These are phyloP conservation scores for Deroptyus accipitrinus DNA, from an alignment of 2,113 vertebrate genomes.

Conservation along the genomic window DNA sequence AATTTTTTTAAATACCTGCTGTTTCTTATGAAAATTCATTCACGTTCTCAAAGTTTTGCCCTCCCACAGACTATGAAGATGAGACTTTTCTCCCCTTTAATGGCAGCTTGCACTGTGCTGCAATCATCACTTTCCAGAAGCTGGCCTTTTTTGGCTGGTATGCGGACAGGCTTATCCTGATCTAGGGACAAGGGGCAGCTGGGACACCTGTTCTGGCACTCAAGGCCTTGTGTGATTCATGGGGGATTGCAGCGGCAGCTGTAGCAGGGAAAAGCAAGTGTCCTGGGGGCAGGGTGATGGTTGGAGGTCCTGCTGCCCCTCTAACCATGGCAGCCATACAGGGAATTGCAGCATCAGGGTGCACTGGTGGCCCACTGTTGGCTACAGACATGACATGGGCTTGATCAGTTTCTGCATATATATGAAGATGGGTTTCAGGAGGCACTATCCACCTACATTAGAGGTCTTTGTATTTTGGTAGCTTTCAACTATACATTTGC, in stretches of 20 bases:
- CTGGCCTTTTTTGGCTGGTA: not conserved
- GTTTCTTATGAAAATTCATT: not conserved
- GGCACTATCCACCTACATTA: not conserved
- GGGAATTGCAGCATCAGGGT: rapidly evolving
- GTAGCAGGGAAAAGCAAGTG: not conserved
- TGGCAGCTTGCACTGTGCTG: not conserved
- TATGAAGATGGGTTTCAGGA: not conserved
- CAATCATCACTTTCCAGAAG: not conserved
- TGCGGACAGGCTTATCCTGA: not conserved
- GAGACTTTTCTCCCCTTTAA: not conserved
- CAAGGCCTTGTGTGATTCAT: rapidly evolving
- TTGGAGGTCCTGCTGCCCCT: not conserved
- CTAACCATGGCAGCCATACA: rapidly evolving
- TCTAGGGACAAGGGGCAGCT: not conserved
- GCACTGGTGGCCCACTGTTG: not conserved
- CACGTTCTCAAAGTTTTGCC: not conserved
- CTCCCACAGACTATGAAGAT: not conserved
- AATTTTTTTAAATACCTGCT: not conserved
- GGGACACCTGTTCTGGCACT: not conserved
- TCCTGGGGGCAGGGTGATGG: not conserved
- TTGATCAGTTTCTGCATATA: rapidly evolving
- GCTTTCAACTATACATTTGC: not conserved
- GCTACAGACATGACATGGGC: rapidly evolving
- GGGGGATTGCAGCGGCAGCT: not conserved
- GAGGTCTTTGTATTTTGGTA: not conserved